These are phyloP conservation scores for Spilogale gracilis DNA, from an alignment of 2,113 vertebrate species.

Conservation along the genomic window DNA sequence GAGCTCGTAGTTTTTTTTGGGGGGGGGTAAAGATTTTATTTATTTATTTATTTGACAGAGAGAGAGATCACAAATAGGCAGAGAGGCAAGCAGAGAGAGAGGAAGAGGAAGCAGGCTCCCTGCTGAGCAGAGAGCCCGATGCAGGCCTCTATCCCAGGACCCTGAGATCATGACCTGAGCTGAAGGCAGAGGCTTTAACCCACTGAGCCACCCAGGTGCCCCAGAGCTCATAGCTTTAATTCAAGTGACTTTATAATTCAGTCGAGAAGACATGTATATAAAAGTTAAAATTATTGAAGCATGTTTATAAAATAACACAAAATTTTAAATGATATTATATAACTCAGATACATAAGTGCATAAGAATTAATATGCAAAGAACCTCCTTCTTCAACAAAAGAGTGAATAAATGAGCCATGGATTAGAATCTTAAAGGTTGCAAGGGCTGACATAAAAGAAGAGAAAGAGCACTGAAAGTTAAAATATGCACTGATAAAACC, in stretches of 20 bases:
- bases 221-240: background rate
- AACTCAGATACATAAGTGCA: background rate
- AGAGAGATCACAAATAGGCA: no score
- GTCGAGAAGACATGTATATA: background rate
- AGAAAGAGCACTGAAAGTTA: background rate
- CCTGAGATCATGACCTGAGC: no score
- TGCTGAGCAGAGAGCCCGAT: no score
- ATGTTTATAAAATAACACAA: background rate
- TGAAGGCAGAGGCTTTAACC: no score
- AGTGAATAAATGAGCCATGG: background rate
- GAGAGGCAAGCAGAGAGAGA: no score
- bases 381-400: background rate
- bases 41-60: no score
- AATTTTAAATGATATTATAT: background rate
- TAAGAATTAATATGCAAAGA: background rate
- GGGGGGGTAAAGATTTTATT: no score
- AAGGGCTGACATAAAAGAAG: background rate
- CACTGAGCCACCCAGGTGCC: no score
- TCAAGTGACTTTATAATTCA: background rate
- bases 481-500: background rate
- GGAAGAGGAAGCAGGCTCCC: no score
- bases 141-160: no score
- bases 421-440: background rate
- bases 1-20: background rate
- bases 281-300: background rate